Evolutionary conservation across 1,140 invertebrate genomes (phyloP), one percentile per base, ranked within the genome.

Genomic region (Arion vulgaris): DNA sequence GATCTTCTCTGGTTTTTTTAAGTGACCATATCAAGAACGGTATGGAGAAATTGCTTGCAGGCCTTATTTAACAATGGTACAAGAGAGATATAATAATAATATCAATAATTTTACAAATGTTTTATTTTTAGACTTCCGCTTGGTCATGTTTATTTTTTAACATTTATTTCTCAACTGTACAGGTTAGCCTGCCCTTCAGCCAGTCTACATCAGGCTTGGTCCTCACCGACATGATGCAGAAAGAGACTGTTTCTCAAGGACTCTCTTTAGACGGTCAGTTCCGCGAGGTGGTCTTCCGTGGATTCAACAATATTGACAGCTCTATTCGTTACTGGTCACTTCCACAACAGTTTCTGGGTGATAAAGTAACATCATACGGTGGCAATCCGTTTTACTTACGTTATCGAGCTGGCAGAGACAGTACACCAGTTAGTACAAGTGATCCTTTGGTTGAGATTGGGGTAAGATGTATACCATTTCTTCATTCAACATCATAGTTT

Each of bases 311-410:
- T 91, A 78, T 93, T 88, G 87, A 93, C 90, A 83, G 93, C 93
- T 90, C 94, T 86, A 93, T 95, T 0, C 95, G 95, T 83, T 97
- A 96, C 89, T 97, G 96, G 96, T 94, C 94, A 80, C 91, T 97
- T 17, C 96, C 96, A 0, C 88, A 88, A 87, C 95, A 95, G 74
- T 99, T 98, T 93, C 91, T 97, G 28, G 97, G 97, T 13, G 95
- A 99, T 92, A 97, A 98, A 93, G 94, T 93, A 36, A 96, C 96
- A 0, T 95, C 97, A 0, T 99, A 99, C 88, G 98, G 98, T 62
- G 98, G 98, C 28, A 94, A 95, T 85, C 91, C 99, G 0, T 99
- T 98, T 90, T 96, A 95, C 0, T 92, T 98, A 0, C 94, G 95
- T 85, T 96, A 97, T 89, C 80, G 86, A 71, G 86, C 90, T 19